Evolutionary conservation across 2,113 vertebrate species (phyloP).

Genomic region (Prunella himalayana): DNA sequence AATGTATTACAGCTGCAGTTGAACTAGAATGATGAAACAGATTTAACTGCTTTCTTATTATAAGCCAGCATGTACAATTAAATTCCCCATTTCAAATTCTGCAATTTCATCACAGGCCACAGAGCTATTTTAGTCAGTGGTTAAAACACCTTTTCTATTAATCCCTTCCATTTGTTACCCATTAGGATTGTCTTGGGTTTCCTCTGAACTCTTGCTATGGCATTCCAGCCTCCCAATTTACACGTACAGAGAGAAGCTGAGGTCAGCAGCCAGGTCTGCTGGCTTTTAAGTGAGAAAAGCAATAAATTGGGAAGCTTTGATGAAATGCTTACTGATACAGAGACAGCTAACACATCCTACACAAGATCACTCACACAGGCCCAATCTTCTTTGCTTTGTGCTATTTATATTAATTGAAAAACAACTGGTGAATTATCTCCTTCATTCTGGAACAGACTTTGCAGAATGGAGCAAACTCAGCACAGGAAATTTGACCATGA

Average conservation of each 20-base stretch:
- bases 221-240: not conserved
- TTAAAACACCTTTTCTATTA: not conserved
- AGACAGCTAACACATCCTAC: not conserved
- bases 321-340: not conserved
- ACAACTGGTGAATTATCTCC: not conserved
- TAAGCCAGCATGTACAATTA: not conserved
- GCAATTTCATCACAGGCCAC: not conserved
- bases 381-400: not conserved
- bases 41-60: not conserved
- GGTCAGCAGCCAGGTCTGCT: not conserved
- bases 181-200: not conserved
- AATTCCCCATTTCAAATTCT: not conserved
- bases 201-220: not conserved
- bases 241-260: not conserved
- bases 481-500: not conserved
- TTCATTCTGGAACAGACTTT: not conserved
- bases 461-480: not conserved
- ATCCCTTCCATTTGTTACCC: not conserved
- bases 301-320: not conserved
- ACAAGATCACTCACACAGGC: not conserved
- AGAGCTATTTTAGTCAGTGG: not conserved
- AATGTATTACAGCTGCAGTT: not conserved
- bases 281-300: not conserved
- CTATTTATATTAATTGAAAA: not conserved
- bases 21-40: not conserved